Evolutionary conservation across 1,140 invertebrate genomes (phyloP).

Genomic region (Bicyclus anynana): DNA sequence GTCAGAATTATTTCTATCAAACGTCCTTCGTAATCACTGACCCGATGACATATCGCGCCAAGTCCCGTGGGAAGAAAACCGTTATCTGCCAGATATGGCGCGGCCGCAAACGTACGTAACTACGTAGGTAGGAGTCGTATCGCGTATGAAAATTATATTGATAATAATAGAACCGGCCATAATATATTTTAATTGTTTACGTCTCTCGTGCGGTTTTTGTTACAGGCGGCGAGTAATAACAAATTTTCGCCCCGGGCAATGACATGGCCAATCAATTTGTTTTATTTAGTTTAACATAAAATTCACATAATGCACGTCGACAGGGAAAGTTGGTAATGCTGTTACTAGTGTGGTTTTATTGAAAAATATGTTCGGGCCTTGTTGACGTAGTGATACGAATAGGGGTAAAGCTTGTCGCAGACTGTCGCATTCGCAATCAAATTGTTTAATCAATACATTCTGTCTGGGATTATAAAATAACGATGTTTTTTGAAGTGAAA

Average conservation of each 20-base stretch:
- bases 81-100: conserved; percentile 45
- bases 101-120: conserved; percentile 32
- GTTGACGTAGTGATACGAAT: conserved; percentile 1
- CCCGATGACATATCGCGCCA: conserved; percentile 29
- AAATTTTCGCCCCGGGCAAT: conserved; percentile 41
- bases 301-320: conserved; percentile 5
- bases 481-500: no score
- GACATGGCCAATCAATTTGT: conserved; percentile 51
- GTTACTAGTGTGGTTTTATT: not conserved
- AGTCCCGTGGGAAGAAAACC: conserved; percentile 64
- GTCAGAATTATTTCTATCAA: conserved; percentile 11
- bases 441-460: no score
- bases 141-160: conserved; percentile 42
- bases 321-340: not conserved
- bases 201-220: conserved; percentile 50
- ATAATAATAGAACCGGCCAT: conserved; percentile 46
- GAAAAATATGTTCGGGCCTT: conserved; percentile 4
- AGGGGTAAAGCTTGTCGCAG: no score
- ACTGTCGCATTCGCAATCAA: no score
- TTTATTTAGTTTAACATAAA: conserved; percentile 49
- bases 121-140: no score
- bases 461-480: no score
- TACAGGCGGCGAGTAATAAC: conserved; percentile 48
- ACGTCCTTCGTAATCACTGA: conserved; percentile 35
- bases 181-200: conserved; percentile 60